Conservation (phyloP, 30 jellyfish, hydroid and myxozoan genomes). For the Phacellophora camtschatica region DNA sequence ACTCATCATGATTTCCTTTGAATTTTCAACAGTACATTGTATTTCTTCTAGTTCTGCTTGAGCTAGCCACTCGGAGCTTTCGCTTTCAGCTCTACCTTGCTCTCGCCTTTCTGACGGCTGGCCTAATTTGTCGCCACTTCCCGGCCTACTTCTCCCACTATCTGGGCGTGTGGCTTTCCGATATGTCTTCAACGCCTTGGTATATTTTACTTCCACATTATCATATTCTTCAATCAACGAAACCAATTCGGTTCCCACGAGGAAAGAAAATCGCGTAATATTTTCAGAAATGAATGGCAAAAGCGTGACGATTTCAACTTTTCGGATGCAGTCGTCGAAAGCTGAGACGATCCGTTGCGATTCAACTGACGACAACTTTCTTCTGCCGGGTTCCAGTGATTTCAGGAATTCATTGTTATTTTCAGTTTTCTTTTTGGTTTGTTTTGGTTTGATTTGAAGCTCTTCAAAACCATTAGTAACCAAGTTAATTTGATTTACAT, state of each 20-base stretch:
- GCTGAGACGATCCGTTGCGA: conserved; percentile 78
- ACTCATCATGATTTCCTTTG: conserved; percentile 24
- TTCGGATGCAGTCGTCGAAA: conserved; percentile 73
- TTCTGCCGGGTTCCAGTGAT: conserved; percentile 73
- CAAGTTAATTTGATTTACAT: background rate
- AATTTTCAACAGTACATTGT: background rate
- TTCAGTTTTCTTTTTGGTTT: conserved; percentile 39
- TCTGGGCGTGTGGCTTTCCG: conserved; percentile 28
- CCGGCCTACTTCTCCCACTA: background rate
- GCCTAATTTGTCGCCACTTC: too few relatives aligned
- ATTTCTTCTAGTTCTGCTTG: conserved; percentile 53
- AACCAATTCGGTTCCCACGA: conserved; percentile 70
- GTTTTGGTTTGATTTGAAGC: conserved; percentile 53
- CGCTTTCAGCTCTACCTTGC: conserved; percentile 14
- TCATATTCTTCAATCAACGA: conserved; percentile 54
- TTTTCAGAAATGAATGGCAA: conserved; percentile 81
- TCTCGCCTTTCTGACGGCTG: background rate
- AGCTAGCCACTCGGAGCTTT: conserved; percentile 50
- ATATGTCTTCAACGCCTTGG: conserved; percentile 16
- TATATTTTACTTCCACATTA: conserved; percentile 25
- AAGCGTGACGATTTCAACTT: conserved; percentile 80
- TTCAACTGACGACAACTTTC: conserved; percentile 80
- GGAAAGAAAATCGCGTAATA: conserved; percentile 62
- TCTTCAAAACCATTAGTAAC: conserved; percentile 56
- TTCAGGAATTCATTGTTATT: conserved; percentile 29